Evolutionary conservation across 2,888 invertebrate genomes (phyloP).

Genomic region (Hypsopygia costalis): DNA sequence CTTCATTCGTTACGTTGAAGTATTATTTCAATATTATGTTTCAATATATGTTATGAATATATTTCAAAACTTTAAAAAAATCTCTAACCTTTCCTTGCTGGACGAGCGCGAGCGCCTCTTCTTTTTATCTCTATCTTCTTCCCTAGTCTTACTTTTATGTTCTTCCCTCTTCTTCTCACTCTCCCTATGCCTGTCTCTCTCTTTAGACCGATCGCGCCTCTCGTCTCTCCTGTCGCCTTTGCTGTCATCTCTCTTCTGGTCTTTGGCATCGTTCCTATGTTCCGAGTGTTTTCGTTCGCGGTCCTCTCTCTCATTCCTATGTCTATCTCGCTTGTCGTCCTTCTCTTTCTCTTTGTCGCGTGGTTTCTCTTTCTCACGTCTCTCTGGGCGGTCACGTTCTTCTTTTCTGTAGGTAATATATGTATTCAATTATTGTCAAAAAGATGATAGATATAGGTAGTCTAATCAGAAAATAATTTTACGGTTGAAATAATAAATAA

Average conservation of each 20-base stretch:
- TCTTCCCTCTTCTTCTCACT: slow-evolving; percentile 21
- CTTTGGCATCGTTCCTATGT: slow-evolving; percentile 13
- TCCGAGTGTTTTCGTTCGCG: slow-evolving; percentile 15
- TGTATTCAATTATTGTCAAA: too few relatives aligned
- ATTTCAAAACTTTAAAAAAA: too few relatives aligned
- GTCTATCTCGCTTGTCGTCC: slow-evolving; percentile 26
- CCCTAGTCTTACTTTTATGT: slow-evolving; percentile 20
- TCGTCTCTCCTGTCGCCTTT: slow-evolving; percentile 6
- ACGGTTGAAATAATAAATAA: too few relatives aligned
- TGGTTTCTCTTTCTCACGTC: slow-evolving; percentile 17
- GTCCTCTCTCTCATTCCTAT: slow-evolving; percentile 24
- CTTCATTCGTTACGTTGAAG: too few relatives aligned
- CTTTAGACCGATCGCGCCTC: not conserved
- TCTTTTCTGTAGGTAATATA: slow-evolving; percentile 36
- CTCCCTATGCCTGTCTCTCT: slow-evolving; percentile 13
- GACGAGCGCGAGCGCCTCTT: slow-evolving; percentile 44
- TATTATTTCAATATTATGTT: too few relatives aligned
- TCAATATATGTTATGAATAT: too few relatives aligned
- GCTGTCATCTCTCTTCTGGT: not conserved
- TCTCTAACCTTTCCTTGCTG: slow-evolving; percentile 31
- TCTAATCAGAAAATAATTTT: too few relatives aligned
- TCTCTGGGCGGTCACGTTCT: slow-evolving; percentile 28
- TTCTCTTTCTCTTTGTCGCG: slow-evolving; percentile 15
- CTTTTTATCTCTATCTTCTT: slow-evolving; percentile 29
- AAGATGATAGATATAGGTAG: too few relatives aligned